Conservation (phyloP, 2,888 invertebrate species). For the Aspidiotus rigidus region DNA sequence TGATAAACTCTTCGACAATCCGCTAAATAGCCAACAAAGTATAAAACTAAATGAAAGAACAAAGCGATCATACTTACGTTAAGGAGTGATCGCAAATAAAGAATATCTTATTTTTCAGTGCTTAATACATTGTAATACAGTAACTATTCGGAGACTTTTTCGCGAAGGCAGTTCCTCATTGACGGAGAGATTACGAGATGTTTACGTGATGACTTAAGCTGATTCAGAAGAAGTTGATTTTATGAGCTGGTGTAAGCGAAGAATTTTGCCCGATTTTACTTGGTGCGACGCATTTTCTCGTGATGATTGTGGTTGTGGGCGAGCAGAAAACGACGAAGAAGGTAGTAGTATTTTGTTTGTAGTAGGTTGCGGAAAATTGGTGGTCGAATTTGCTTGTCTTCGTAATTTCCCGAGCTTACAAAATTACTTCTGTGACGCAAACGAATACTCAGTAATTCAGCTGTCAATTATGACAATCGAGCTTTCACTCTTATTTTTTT, state of each 20-base stretch:
- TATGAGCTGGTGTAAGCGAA: background rate
- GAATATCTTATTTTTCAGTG: constrained; percentile 20
- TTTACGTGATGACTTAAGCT: background rate
- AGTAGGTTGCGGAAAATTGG: too few relatives aligned
- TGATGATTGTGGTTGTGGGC: background rate
- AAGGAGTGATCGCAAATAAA: constrained; percentile 27
- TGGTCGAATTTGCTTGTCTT: background rate
- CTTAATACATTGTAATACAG: background rate
- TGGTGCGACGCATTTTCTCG: background rate
- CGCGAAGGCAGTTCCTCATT: background rate
- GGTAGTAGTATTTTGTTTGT: background rate
- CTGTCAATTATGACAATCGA: background rate
- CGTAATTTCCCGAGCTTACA: background rate
- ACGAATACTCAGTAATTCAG: background rate
- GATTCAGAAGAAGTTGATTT: background rate
- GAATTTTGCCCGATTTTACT: background rate
- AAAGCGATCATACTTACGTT: constrained; percentile 28
- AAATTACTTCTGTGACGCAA: constrained; percentile 2
- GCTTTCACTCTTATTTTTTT: constrained; percentile 7
- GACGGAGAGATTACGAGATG: background rate
- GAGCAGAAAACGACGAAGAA: background rate
- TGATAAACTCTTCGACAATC: background rate
- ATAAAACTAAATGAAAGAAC: constrained; percentile 16
- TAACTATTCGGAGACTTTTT: background rate
- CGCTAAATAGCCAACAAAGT: background rate